These are phyloP conservation scores for Rhinatrema bivittatum DNA, from an alignment of 2,797 vertebrate species.

Conservation along the genomic window DNA sequence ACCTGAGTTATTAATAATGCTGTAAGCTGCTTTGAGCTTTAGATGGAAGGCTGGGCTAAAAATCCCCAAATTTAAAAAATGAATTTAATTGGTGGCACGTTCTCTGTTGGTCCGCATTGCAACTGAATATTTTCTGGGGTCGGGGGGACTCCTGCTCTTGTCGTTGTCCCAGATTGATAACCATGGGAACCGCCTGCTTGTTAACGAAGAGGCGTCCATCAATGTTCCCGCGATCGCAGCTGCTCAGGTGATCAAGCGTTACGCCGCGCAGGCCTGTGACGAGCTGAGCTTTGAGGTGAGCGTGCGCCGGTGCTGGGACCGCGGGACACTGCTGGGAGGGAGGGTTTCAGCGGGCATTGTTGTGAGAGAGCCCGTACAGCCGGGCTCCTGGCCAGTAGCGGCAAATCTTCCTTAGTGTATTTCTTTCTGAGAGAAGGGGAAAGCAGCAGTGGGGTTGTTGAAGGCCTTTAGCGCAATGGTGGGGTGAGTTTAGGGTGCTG, in stretches of 20 bases:
- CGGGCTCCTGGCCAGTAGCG: neutral
- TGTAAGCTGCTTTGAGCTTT: too few species aligned
- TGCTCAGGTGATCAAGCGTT: conserved; percentile 69
- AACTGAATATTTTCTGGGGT: neutral
- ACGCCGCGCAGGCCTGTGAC: conserved; percentile 67
- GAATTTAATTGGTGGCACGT: too few species aligned
- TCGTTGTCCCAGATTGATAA: conserved; percentile 59
- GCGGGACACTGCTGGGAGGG: conserved; percentile 29
- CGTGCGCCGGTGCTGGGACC: neutral
- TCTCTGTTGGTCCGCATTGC: neutral
- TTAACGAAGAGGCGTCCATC: conserved; percentile 71
- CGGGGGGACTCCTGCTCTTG: neutral
- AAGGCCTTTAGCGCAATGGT: too few species aligned
- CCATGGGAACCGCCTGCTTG: conserved; percentile 63
- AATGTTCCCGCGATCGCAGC: conserved; percentile 70
- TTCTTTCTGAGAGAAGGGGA: too few species aligned
- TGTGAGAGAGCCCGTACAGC: neutral
- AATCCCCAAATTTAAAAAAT: too few species aligned
- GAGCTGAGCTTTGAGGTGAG: conserved; percentile 73
- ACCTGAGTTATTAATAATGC: too few species aligned
- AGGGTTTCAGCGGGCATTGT: conserved; percentile 29
- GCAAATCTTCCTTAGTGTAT: too few species aligned
- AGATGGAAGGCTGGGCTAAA: too few species aligned
- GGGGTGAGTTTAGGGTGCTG: too few species aligned
- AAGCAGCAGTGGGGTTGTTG: conserved; percentile 13